These are phyloP conservation scores for Meloidogyne floridensis DNA, from an alignment of 1,140 invertebrate species.

Conservation along the genomic window DNA sequence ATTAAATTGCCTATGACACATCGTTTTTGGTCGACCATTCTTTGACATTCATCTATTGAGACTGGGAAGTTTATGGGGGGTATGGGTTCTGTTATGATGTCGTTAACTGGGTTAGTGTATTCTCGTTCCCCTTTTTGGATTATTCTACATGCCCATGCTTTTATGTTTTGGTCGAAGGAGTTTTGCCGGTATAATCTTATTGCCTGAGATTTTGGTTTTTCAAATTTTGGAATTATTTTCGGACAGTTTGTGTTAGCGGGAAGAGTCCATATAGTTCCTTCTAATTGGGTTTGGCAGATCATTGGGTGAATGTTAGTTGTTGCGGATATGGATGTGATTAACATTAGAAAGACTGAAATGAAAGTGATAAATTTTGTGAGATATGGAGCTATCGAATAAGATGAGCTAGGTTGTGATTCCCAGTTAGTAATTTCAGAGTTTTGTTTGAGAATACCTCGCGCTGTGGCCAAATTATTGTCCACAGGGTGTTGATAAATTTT, in stretches of 20 bases:
- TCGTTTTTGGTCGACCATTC: background rate
- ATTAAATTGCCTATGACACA: background rate
- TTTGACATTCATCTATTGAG: background rate
- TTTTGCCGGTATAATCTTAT: conserved; percentile 2
- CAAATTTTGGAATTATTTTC: background rate
- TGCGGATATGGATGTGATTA: background rate
- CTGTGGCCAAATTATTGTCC: background rate
- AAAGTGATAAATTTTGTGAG: background rate
- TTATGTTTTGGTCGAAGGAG: background rate
- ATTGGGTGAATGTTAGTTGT: background rate
- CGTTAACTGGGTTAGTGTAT: background rate
- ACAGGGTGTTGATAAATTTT: background rate
- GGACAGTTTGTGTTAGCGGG: background rate
- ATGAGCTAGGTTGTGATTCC: background rate
- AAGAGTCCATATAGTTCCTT: background rate
- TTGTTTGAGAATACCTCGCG: background rate
- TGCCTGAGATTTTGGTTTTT: background rate
- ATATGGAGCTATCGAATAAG: conserved; percentile 4
- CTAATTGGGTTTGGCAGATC: conserved; percentile 12
- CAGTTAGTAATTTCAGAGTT: background rate
- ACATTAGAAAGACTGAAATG: background rate
- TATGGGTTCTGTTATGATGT: background rate
- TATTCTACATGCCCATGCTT: background rate
- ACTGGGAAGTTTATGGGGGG: background rate
- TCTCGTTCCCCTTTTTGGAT: background rate